Percentiles rank a stretch among this genome's conserved stretches.
Evolutionary conservation across 2,113 vertebrate genomes (phyloP).

Genomic region (Platysternon megacephalum): DNA sequence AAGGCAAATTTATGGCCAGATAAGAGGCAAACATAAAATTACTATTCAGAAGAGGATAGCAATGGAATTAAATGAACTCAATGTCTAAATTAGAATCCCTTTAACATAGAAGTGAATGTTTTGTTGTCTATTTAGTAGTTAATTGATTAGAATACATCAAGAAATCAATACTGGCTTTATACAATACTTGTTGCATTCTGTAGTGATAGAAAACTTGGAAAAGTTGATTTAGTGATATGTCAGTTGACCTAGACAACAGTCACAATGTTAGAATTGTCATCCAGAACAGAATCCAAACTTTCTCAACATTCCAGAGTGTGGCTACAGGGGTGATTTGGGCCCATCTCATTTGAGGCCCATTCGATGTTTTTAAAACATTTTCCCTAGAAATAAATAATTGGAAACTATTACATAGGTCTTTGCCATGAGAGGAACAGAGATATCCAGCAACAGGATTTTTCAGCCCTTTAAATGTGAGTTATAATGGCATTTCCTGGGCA

Average conservation of each 20-base stretch:
- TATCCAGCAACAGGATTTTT: background rate
- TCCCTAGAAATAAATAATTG: background rate
- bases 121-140: constrained; percentile 1
- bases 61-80: constrained; percentile 3
- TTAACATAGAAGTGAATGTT: background rate
- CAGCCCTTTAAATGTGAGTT: background rate
- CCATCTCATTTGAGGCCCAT: background rate
- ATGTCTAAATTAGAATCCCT: constrained; percentile 33
- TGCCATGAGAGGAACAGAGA: background rate
- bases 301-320: background rate
- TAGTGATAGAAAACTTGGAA: constrained; percentile 26
- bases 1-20: constrained; percentile 38
- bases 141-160: constrained; percentile 38
- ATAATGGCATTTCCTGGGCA: background rate
- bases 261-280: background rate
- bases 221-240: background rate
- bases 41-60: constrained; percentile 36
- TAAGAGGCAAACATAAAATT: constrained; percentile 56
- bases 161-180: constrained; percentile 5
- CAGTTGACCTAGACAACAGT: constrained; percentile 22
- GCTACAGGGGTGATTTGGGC: background rate
- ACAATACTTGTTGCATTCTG: constrained; percentile 9
- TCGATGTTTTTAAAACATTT: background rate
- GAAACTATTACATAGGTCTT: background rate
- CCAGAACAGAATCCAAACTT: background rate